Conservation (phyloP, 37 sponge, comb jelly and placozoan genomes). For the Ianthella basta region DNA sequence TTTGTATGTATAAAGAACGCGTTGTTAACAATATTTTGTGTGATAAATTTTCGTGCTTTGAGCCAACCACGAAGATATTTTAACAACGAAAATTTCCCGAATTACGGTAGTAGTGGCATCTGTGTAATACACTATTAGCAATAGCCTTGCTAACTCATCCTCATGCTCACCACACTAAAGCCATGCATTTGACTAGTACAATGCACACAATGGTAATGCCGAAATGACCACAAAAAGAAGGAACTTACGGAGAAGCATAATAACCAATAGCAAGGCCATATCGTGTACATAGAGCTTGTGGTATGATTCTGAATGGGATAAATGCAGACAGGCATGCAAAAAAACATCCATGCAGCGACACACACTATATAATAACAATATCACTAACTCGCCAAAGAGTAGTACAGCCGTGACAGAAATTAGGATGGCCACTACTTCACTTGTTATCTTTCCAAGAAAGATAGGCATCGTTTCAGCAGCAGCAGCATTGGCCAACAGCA, state of each 20-base stretch:
- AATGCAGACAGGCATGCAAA: not conserved
- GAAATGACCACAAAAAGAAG: no score
- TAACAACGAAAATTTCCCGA: no score
- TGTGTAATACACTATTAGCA: no score
- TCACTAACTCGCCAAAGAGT: constrained; percentile 84
- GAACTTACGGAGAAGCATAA: constrained; percentile 80
- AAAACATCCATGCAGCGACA: not conserved
- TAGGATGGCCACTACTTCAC: constrained; percentile 74
- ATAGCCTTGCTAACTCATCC: no score
- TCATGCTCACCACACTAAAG: no score
- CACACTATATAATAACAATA: not conserved
- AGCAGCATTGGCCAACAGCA: constrained; percentile 82
- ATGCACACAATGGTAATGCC: no score
- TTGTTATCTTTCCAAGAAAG: constrained; percentile 73
- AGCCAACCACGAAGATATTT: no score
- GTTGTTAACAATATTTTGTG: no score
- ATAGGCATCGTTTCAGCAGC: constrained; percentile 89
- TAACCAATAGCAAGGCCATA: constrained; percentile 90
- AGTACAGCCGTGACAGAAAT: constrained; percentile 87
- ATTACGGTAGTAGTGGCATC: no score
- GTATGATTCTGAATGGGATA: constrained; percentile 58
- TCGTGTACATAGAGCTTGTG: constrained; percentile 85
- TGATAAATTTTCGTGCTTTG: no score
- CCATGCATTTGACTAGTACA: no score
- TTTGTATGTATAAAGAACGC: no score